Percentiles rank a stretch among this genome's conserved stretches.
These are phyloP conservation scores for Lithophane semibrunnea DNA, from an alignment of 2,888 invertebrate species.

Conservation along the genomic window DNA sequence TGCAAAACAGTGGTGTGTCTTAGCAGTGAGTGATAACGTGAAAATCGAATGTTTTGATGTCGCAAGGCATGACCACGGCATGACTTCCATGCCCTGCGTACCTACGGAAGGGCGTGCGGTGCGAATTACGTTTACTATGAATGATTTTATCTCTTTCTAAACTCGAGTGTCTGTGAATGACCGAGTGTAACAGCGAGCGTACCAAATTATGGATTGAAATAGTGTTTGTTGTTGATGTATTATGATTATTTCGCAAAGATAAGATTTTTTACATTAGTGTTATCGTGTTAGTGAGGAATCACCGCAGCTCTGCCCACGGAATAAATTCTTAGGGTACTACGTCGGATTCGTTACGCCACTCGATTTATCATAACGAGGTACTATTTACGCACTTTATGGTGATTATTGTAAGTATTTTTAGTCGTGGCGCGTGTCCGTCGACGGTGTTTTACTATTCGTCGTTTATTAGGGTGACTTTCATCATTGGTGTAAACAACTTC, in stretches of 20 bases:
- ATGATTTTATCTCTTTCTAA: constrained; percentile 91
- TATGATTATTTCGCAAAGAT: constrained; percentile 85
- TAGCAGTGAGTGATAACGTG: constrained; percentile 74
- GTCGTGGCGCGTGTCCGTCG: constrained; percentile 79
- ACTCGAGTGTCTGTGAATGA: constrained; percentile 90
- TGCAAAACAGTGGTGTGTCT: constrained; percentile 69
- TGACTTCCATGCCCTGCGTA: constrained; percentile 90
- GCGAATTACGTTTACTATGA: constrained; percentile 90
- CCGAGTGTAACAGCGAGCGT: constrained; percentile 89
- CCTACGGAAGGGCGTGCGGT: constrained; percentile 89
- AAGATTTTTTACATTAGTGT: constrained; percentile 81
- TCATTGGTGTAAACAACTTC: constrained; percentile 89
- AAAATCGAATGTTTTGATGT: constrained; percentile 87
- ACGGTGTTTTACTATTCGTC: constrained; percentile 73
- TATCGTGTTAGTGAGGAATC: constrained; percentile 79
- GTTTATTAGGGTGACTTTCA: constrained; percentile 85
- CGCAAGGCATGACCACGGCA: constrained; percentile 87
- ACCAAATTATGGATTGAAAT: constrained; percentile 88
- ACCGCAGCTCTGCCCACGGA: constrained; percentile 76
- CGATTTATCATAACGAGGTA: constrained; percentile 80
- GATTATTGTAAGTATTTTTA: constrained; percentile 89
- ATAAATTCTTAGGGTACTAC: constrained; percentile 80
- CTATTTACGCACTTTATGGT: constrained; percentile 88
- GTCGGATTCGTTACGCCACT: constrained; percentile 83
- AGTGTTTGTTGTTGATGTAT: constrained; percentile 89